A percentile compares a stretch with the other conserved stretches of the same genome.
Evolutionary conservation across 2,888 invertebrate genomes (phyloP).

Genomic region (Stenurella melanura): DNA sequence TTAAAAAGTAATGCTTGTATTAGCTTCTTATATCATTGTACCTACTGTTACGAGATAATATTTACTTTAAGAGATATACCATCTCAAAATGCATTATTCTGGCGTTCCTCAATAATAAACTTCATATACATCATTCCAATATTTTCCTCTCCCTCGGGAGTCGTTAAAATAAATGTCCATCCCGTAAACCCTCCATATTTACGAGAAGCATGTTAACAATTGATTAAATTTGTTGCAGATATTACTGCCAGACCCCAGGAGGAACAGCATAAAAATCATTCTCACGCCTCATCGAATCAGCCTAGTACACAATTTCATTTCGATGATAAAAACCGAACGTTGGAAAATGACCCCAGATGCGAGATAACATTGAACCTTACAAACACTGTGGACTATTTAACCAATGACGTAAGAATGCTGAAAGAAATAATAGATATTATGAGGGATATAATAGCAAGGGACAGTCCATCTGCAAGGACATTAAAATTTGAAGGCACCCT

Average conservation of each 20-base stretch:
- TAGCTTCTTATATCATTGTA: no score
- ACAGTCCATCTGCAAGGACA: conserved; percentile 48
- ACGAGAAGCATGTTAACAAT: conserved; percentile 38
- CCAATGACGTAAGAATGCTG: conserved; percentile 51
- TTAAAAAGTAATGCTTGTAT: no score
- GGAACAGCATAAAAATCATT: conserved; percentile 30
- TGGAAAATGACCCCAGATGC: conserved; percentile 25
- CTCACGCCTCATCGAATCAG: conserved; percentile 43
- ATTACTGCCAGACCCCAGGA: conserved; percentile 38
- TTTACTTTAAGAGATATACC: no score
- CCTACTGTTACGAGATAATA: no score
- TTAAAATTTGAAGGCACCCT: conserved; percentile 57
- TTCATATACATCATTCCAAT: neutral
- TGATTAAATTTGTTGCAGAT: conserved; percentile 50
- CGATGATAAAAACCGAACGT: conserved; percentile 21
- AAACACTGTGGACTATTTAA: conserved; percentile 52
- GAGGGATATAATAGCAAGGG: conserved; percentile 53
- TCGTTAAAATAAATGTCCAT: conserved; percentile 3
- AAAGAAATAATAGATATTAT: conserved; percentile 53
- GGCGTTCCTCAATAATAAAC: neutral
- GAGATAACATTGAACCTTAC: conserved; percentile 54
- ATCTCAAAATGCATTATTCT: neutral
- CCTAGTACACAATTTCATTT: conserved; percentile 38
- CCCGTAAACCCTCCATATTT: conserved; percentile 9
- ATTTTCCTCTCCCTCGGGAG: neutral